Evolutionary conservation across 2,888 invertebrate genomes (phyloP).

Genomic region (Cataglyphis livida): DNA sequence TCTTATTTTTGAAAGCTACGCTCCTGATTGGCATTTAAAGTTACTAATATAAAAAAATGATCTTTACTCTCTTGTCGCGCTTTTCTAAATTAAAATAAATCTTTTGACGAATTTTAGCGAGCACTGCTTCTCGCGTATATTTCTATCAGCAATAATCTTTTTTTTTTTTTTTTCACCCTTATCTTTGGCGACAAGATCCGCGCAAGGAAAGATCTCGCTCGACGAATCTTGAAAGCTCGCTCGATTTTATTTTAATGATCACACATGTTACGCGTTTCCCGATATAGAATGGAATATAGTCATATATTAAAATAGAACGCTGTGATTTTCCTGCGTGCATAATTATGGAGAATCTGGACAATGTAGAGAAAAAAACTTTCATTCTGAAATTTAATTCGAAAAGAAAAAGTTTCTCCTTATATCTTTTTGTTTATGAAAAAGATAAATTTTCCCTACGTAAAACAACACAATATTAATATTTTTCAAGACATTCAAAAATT

Average conservation of each 20-base stretch:
- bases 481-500: background rate
- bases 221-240: slow-evolving; percentile 29
- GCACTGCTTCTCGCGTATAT: slow-evolving; percentile 13
- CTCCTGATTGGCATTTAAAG: background rate
- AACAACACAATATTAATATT: background rate
- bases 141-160: slow-evolving; percentile 14
- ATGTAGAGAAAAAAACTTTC: background rate
- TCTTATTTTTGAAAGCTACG: background rate
- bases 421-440: background rate
- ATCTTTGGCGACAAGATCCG: slow-evolving; percentile 28
- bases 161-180: slow-evolving; percentile 23
- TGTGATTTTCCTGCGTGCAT: background rate
- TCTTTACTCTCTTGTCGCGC: background rate
- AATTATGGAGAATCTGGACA: background rate
- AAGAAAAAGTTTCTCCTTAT: background rate
- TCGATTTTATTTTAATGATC: slow-evolving; percentile 22
- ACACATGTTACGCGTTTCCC: slow-evolving; percentile 33
- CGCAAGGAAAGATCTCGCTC: slow-evolving; percentile 41
- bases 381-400: background rate
- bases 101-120: background rate
- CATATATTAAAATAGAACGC: slow-evolving; percentile 38
- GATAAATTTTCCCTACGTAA: background rate
- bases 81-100: slow-evolving; percentile 1
- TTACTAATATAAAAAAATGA: background rate
- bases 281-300: slow-evolving; percentile 17